Evolutionary conservation across 2,113 vertebrate genomes (phyloP).

Genomic region (Gallinago jamesoni): DNA sequence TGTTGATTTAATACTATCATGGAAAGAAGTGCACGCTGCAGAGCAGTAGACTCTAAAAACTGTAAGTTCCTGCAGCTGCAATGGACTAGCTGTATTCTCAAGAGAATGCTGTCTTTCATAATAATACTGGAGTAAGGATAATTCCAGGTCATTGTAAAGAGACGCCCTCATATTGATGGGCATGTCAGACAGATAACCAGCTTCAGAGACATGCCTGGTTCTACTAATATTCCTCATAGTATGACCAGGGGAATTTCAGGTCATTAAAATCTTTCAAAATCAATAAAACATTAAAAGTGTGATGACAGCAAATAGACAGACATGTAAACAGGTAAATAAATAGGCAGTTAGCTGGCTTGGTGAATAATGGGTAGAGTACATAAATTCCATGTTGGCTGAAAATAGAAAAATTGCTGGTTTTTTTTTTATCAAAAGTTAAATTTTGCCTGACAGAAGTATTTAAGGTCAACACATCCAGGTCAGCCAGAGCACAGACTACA

Average conservation of each 20-base stretch:
- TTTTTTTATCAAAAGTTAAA: background rate
- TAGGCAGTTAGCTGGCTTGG: background rate
- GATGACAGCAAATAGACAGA: background rate
- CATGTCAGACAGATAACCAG: background rate
- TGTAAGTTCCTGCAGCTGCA: background rate
- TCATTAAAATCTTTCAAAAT: conserved; percentile 28
- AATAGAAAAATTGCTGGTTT: background rate
- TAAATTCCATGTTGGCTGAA: background rate
- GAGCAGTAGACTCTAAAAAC: background rate
- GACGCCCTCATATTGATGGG: background rate
- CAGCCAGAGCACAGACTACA: background rate
- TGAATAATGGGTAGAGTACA: background rate
- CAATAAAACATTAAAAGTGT: background rate
- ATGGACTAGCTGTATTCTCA: background rate
- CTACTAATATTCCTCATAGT: background rate
- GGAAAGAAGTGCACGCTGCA: background rate
- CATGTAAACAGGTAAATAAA: background rate
- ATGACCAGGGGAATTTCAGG: background rate
- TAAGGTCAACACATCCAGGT: background rate
- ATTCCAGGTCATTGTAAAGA: background rate
- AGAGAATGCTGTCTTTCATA: background rate
- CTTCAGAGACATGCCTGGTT: background rate
- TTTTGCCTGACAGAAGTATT: background rate
- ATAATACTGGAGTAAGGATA: background rate
- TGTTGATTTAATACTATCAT: background rate